phyloP scores from a whole-genome alignment of 1,140 invertebrate species.

The Drosophila lini region DNA sequence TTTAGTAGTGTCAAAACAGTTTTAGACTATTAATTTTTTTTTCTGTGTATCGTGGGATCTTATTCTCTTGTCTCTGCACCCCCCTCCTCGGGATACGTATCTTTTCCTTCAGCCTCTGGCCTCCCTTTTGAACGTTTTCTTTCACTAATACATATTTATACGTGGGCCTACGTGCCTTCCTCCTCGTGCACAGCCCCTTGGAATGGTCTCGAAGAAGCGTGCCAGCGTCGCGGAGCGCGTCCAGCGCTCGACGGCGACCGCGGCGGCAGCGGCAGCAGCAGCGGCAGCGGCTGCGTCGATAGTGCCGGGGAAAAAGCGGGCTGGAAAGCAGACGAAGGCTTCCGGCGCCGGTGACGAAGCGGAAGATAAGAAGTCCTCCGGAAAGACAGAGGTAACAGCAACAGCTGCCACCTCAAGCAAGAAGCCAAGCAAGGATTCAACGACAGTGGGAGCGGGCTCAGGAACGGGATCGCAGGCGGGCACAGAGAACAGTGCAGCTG shows the following conservation, averaged over 20 bases:
- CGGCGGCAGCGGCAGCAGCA: constrained; percentile 38
- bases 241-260: constrained; percentile 59
- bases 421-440: constrained; percentile 31
- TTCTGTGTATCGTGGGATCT: not conserved
- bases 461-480: not conserved
- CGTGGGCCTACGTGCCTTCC: constrained; percentile 6
- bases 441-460: constrained; percentile 2
- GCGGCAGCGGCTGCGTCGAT: constrained; percentile 16
- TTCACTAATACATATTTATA: constrained; percentile 1
- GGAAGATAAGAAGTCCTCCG: constrained; percentile 52
- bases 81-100: not conserved
- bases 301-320: constrained; percentile 51
- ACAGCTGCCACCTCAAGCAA: constrained; percentile 17
- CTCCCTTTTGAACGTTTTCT: constrained; percentile 4
- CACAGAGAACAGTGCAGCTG: constrained; percentile 16
- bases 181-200: constrained; percentile 24
- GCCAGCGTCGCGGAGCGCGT: constrained; percentile 68
- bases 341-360: constrained; percentile 40
- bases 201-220: constrained; percentile 81
- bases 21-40: not conserved
- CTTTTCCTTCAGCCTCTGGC: not conserved
- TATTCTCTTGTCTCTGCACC: not conserved
- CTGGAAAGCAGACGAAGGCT: constrained; percentile 54
- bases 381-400: constrained; percentile 12
- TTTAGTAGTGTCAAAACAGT: not conserved